Evolutionary conservation across 2,113 vertebrate genomes (phyloP), one percentile per base, ranked within the genome.

Genomic region (Hippocampus guttulatus): DNA sequence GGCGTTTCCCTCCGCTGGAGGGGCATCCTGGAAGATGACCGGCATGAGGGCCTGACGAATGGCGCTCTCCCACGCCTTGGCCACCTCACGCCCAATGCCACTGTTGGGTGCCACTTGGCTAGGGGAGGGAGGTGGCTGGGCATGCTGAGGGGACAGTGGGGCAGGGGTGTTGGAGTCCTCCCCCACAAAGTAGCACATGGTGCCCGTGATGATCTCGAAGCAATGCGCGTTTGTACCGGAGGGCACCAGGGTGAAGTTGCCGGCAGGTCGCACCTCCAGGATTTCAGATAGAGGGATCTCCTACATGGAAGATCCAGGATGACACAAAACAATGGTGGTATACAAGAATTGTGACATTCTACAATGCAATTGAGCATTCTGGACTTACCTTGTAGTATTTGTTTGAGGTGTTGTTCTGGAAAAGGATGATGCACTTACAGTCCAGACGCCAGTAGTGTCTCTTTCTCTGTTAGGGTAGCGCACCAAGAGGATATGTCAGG

Each of bases 31-130:
- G 71, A 95, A 94, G 71, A 95, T 94, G 85, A 95, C 91, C 0
- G 95, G 95, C 94, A 95, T 96, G 74, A 96, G 89, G 6, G 95
- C 95, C 82, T 96, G 94, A 68, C 94, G 94, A 75, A 96, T 94
- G 76, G 88, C 93, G 0, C 75, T 92, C 81, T 95, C 94, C 95
- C 95, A 96, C 0, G 90, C 90, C 71, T 92, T 92, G 51, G 93
- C 94, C 0, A 92, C 88, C 67, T 96, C 94, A 0, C 89, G 87
- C 1, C 93, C 93, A 6, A 95, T 91, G 14, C 93, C 94, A 0
- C 93, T 92, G 71, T 90, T 92, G 14, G 90, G 91, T 0, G 83
- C 83, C 51, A 90, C 83, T 64, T 84, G 82, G 3, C 84, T 91
- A 0, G 93, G 90, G 16, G 91, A 88, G 1, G 89, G 84, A 16